Evolutionary conservation across 2,797 vertebrate species (phyloP), one percentile per base, ranked within the genome.

Genomic region (Bufotes viridis): DNA sequence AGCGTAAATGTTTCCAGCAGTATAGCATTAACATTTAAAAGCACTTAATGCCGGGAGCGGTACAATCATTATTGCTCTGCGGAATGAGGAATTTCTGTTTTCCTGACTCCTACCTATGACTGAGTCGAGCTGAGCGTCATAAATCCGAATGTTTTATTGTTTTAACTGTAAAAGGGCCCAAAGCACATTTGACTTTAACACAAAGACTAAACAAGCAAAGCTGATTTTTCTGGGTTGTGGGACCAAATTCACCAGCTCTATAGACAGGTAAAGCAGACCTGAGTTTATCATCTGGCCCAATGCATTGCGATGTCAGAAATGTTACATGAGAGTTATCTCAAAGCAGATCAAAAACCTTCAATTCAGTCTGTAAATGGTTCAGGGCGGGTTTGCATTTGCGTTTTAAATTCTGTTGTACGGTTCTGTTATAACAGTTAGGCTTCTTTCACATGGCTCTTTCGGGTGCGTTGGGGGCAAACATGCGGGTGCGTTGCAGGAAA

Each of bases 1-100:
- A 61, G 29, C 14, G 55, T 65, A 78, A 83, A 84, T 29, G 51
- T 29, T 58, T 78, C 51, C 24, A 84, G 83, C 69, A 60, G 69
- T 58, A 51, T 88, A 60, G 79, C 75, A 86, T 79, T 79, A 86
- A 86, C 81, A 88, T 84, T 60, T 88, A 70, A 79, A 67, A 88
- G 81, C 70, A 57, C 63, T 84, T 84, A 82, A 88, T 79, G 81
- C 74, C 63, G 83, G 61, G 17, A 78, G 81, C 51, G 53, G 72
- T 78, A 67, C 61, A 88, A 69, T 87, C 78, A 80, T 87, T 81
- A 80, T 70, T 80, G 65, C 78, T 72, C 57, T 69, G 75, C 17
- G 15, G 78, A 26, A 79, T 70, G 78, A 81, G 26, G 22, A 3
- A 78, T 88, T 67, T 70, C 81, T 70, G 80, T 20, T 79, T 65